Percentiles rank a stretch among this genome's conserved stretches.
Conservation (phyloP, 2,797 vertebrate species). For the Sebastes cheni region DNA sequence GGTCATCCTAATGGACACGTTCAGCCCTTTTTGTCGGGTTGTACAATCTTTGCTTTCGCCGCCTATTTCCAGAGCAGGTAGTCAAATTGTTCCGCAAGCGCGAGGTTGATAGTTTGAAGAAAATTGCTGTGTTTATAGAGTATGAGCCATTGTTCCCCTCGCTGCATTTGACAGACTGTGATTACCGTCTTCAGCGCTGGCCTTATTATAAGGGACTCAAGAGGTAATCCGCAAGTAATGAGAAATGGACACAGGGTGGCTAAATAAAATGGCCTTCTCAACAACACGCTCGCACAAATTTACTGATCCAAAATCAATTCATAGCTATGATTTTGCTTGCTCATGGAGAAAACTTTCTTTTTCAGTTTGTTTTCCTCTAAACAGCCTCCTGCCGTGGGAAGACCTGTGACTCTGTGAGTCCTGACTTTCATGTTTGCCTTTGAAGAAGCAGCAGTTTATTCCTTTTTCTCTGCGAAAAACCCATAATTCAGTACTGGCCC, state of each 20-base stretch:
- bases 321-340: constrained; percentile 14
- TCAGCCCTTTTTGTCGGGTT: constrained; percentile 5
- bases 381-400: background rate
- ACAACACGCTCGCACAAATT: constrained; percentile 13
- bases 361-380: background rate
- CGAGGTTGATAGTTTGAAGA: constrained; percentile 11
- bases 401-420: constrained; percentile 10
- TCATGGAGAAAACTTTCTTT: background rate
- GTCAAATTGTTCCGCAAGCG: background rate
- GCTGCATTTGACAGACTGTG: constrained; percentile 26
- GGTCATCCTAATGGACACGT: constrained; percentile 24
- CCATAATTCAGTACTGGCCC: background rate
- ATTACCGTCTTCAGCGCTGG: constrained; percentile 39
- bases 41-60: background rate
- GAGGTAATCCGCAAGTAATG: constrained; percentile 67
- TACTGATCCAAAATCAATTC: constrained; percentile 37
- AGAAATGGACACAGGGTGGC: constrained; percentile 47
- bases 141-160: constrained; percentile 1
- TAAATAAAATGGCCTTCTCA: constrained; percentile 48
- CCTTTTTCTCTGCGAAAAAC: background rate
- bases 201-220: constrained; percentile 52
- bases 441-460: constrained; percentile 32
- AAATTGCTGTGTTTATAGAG: constrained; percentile 24
- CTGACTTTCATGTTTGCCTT: constrained; percentile 42
- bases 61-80: constrained; percentile 1